These are phyloP conservation scores for Typhlichthys subterraneus DNA, from an alignment of 2,797 vertebrate species.

Conservation along the genomic window DNA sequence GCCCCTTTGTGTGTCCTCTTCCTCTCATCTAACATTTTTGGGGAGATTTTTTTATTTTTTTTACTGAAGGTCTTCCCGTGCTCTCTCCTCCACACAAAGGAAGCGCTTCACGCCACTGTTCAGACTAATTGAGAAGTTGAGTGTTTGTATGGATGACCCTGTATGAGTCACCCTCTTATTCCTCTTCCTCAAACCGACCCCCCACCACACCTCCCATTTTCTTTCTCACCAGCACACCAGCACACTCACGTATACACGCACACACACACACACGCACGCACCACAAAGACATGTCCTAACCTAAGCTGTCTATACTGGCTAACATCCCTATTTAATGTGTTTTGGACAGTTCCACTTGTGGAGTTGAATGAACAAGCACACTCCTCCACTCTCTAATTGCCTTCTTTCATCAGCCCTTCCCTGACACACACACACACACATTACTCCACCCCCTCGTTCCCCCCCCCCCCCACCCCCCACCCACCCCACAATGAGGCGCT, in stretches of 20 bases:
- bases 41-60: not conserved
- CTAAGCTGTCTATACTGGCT: conserved; percentile 10
- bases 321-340: conserved; percentile 56
- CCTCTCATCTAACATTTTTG: not conserved
- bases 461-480: not conserved
- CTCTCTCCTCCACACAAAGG: not conserved
- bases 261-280: conserved; percentile 4
- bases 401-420: conserved; percentile 65
- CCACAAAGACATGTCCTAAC: conserved; percentile 10
- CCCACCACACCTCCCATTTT: too few relatives aligned
- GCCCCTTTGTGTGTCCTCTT: not conserved
- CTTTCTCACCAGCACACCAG: conserved; percentile 7
- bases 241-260: not conserved
- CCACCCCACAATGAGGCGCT: conserved; percentile 44
- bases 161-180: not conserved
- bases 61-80: not conserved
- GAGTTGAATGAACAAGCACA: conserved; percentile 66
- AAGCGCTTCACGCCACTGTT: not conserved
- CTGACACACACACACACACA: conserved; percentile 27
- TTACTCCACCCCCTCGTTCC: not conserved
- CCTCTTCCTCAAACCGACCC: not conserved
- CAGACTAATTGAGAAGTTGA: not conserved
- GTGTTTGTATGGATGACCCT: not conserved
- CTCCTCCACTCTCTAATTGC: conserved; percentile 75
- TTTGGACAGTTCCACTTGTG: conserved; percentile 69